These are phyloP conservation scores for Eulemur coronatus DNA, from an alignment of 2,797 vertebrate species.

Conservation along the genomic window DNA sequence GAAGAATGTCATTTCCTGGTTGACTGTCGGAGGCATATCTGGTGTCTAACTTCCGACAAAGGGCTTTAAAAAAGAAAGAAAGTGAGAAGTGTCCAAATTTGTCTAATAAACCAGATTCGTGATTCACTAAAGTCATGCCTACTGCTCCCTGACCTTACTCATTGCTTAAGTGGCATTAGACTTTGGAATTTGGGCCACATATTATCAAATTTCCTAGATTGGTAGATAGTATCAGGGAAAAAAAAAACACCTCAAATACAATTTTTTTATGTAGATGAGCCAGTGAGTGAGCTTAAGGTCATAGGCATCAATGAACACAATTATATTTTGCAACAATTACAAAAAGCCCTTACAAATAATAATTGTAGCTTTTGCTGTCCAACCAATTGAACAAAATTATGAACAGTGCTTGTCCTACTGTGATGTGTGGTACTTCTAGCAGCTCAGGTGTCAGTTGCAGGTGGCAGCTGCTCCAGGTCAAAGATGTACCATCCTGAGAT, in stretches of 20 bases:
- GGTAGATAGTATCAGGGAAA: neutral
- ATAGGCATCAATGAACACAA: neutral
- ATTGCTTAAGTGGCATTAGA: neutral
- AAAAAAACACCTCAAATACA: neutral
- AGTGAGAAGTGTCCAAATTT: neutral
- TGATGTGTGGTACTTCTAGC: neutral
- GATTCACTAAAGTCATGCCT: neutral
- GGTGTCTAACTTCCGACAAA: neutral
- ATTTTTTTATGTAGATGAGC: neutral
- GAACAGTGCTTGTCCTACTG: neutral
- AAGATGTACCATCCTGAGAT: neutral
- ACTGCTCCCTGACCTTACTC: neutral
- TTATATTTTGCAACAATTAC: neutral
- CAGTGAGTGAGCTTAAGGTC: neutral
- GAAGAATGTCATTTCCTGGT: neutral
- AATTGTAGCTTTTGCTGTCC: neutral
- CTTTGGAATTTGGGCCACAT: neutral
- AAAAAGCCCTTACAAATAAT: neutral
- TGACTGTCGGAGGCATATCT: neutral
- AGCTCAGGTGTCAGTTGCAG: neutral
- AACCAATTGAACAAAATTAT: neutral
- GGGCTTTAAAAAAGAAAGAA: neutral
- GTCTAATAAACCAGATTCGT: neutral
- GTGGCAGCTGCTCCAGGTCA: neutral
- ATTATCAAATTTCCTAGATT: neutral